Conservation (phyloP, 2,888 invertebrate genomes). For the Leptopilina syphax region DNA sequence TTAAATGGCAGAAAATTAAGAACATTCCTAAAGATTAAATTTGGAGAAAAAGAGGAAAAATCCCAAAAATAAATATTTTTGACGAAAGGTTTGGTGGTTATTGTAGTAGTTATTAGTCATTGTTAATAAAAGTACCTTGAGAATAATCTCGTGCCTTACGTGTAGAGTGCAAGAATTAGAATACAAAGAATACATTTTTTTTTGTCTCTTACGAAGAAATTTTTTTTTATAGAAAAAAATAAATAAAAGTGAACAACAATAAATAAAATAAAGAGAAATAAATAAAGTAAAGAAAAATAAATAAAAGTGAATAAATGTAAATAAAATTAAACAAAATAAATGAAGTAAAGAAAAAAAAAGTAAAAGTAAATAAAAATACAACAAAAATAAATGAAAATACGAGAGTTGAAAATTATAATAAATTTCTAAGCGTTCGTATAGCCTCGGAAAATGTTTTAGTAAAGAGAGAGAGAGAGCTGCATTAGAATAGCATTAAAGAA, state of each 20-base stretch:
- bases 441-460: conserved; percentile 63
- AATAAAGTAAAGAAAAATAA: too few species aligned
- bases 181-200: neutral
- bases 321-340: neutral
- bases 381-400: too few species aligned
- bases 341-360: too few species aligned
- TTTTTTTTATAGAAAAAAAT: neutral
- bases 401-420: conserved; percentile 39
- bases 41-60: neutral
- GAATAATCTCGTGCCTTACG: conserved; percentile 16
- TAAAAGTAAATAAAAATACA: neutral
- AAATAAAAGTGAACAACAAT: neutral
- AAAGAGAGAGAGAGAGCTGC: conserved; percentile 56
- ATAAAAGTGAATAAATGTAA: neutral
- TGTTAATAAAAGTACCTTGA: conserved; percentile 31
- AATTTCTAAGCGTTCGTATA: conserved; percentile 66
- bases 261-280: too few species aligned
- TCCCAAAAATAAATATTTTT: neutral
- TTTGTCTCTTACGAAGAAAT: too few species aligned
- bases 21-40: neutral
- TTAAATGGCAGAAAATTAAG: too few species aligned
- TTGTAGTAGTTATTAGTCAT: neutral
- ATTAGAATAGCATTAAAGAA: conserved; percentile 57
- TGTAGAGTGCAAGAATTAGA: conserved; percentile 49
- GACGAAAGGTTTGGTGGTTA: conserved; percentile 35